Percentiles rank a stretch among this genome's conserved stretches.
phyloP scores from a whole-genome alignment of 2,797 vertebrate species.

The Clarias fuscus region DNA sequence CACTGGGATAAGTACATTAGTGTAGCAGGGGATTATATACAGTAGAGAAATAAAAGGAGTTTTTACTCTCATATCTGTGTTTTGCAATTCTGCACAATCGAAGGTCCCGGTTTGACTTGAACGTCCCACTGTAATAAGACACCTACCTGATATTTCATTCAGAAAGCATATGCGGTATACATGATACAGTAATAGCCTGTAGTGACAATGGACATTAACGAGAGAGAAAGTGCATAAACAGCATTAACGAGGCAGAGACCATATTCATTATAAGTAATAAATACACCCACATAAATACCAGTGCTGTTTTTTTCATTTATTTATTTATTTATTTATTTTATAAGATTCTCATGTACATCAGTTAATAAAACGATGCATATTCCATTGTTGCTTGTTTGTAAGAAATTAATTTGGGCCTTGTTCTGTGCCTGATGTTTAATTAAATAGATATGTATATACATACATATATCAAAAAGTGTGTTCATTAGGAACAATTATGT shows the following conservation, averaged over 20 bases:
- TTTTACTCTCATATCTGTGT: too few relatives aligned
- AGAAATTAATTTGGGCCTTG: not conserved
- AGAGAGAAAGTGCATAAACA: not conserved
- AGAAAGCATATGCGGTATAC: not conserved
- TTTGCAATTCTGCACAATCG: too few relatives aligned
- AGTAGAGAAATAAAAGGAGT: too few relatives aligned
- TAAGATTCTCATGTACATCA: not conserved
- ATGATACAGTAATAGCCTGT: not conserved
- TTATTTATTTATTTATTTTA: too few relatives aligned
- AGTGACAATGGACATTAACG: not conserved
- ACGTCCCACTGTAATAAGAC: not conserved
- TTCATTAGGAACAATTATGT: not conserved
- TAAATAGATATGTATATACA: not conserved
- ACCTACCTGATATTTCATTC: not conserved
- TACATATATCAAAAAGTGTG: not conserved
- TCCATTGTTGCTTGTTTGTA: not conserved
- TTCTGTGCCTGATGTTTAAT: not conserved
- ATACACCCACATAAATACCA: not conserved
- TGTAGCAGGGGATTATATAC: too few relatives aligned
- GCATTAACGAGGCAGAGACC: constrained; percentile 13
- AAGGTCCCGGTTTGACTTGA: too few relatives aligned
- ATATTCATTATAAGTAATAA: constrained; percentile 17
- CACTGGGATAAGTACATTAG: too few relatives aligned
- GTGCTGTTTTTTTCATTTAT: not conserved
- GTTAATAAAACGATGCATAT: not conserved